A percentile compares a stretch with the other conserved stretches of the same genome.
phyloP scores from a whole-genome alignment of 2,113 vertebrate genomes.

The Cairina moschata region DNA sequence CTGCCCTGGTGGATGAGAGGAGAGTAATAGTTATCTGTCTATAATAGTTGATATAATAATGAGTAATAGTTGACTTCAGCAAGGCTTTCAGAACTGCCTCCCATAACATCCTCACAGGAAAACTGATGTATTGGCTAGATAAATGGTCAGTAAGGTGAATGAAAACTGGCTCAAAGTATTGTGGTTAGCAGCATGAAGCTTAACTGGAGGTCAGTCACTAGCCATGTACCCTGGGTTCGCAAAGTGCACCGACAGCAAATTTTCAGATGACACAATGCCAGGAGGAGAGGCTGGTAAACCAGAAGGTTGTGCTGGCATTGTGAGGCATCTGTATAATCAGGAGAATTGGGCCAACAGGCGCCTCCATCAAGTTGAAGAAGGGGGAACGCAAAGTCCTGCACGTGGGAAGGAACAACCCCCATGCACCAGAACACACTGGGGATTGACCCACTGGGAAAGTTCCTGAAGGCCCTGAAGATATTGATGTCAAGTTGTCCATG shows the following conservation, averaged over 20 bases:
- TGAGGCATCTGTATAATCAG: background rate
- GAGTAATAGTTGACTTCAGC: background rate
- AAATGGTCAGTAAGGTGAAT: background rate
- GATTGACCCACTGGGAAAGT: background rate
- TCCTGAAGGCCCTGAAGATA: background rate
- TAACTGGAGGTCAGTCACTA: background rate
- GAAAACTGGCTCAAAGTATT: background rate
- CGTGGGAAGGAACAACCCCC: background rate
- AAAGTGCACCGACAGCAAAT: background rate
- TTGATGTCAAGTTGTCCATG: background rate
- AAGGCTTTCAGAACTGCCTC: background rate
- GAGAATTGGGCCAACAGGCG: background rate
- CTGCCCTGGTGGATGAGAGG: background rate
- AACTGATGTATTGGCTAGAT: background rate
- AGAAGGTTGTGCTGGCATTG: background rate
- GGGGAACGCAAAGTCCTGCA: background rate
- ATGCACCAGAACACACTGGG: background rate
- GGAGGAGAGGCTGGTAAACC: background rate
- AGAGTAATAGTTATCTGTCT: background rate
- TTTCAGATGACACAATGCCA: background rate
- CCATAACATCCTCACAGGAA: background rate
- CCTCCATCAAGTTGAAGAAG: background rate
- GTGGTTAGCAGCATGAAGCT: background rate
- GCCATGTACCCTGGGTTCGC: background rate
- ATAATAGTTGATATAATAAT: too few species aligned